Conservation (phyloP, 2,888 invertebrate genomes). For the Eupithecia tripunctaria region DNA sequence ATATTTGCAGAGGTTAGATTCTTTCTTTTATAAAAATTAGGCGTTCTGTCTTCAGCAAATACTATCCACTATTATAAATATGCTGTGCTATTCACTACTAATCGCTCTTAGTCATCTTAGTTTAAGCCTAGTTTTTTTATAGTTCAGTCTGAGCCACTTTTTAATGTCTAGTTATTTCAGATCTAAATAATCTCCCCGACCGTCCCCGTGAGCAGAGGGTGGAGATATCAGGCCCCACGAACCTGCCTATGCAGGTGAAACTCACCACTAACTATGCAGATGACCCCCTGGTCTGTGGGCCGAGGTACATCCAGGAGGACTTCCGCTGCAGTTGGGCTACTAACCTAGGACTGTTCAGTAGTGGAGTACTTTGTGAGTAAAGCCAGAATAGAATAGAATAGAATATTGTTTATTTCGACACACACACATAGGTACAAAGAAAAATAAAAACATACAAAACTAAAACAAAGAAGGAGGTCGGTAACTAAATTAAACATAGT, state of each 20-base stretch:
- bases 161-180: slow-evolving; percentile 72
- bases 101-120: no score
- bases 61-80: background rate
- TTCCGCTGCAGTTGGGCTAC: slow-evolving; percentile 86
- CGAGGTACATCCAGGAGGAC: slow-evolving; percentile 88
- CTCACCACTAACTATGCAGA: slow-evolving; percentile 89
- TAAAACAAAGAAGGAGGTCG: no score
- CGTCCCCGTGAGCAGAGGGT: slow-evolving; percentile 85
- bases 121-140: background rate
- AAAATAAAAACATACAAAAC: no score
- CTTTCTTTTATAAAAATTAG: background rate
- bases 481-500: no score
- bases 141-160: background rate
- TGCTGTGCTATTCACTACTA: background rate
- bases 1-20: slow-evolving; percentile 87
- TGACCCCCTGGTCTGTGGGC: slow-evolving; percentile 89
- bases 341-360: slow-evolving; percentile 86
- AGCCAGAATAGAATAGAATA: no score
- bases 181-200: slow-evolving; percentile 88
- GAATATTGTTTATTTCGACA: no score
- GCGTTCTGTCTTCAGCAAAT: background rate
- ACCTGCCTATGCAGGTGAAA: slow-evolving; percentile 82
- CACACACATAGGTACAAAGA: no score
- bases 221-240: slow-evolving; percentile 87
- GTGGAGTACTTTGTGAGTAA: slow-evolving; percentile 89